A percentile compares a stretch with the other conserved stretches of the same genome.
These are phyloP conservation scores for Charadrius vociferus DNA, from an alignment of 2,113 vertebrate genomes.

Conservation along the genomic window DNA sequence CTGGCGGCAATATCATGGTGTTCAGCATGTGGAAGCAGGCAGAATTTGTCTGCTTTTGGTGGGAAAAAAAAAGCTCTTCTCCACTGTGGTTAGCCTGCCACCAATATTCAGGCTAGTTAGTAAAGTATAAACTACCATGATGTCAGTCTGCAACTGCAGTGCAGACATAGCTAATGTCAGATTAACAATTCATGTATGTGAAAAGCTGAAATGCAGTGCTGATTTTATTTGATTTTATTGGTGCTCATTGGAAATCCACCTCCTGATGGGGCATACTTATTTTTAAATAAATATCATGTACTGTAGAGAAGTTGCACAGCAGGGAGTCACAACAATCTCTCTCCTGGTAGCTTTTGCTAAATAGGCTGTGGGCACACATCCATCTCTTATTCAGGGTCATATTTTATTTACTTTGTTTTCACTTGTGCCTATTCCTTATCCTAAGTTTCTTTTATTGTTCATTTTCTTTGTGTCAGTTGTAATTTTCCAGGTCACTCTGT, in stretches of 20 bases:
- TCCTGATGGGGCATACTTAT: background rate
- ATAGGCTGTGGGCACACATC: background rate
- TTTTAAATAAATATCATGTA: constrained; percentile 17
- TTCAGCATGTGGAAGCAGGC: background rate
- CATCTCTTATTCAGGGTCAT: background rate
- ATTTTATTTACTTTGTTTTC: constrained; percentile 49
- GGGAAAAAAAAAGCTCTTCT: background rate
- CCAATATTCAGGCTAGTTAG: background rate
- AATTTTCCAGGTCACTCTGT: background rate
- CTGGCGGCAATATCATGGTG: background rate
- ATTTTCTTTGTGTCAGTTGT: background rate
- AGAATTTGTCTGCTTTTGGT: background rate
- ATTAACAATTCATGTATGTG: background rate
- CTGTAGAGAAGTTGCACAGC: constrained; percentile 2
- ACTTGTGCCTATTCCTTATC: background rate
- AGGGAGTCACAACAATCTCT: background rate
- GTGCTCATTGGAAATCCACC: background rate
- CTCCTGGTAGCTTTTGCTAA: background rate
- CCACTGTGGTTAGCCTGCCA: background rate
- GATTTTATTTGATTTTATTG: background rate
- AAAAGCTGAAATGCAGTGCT: background rate
- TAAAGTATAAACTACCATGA: background rate
- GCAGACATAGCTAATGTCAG: background rate
- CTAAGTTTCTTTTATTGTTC: background rate
- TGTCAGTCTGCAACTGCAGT: background rate